These are phyloP conservation scores for Boloria euphrosyne DNA, from an alignment of 2,888 invertebrate species.

Conservation along the genomic window DNA sequence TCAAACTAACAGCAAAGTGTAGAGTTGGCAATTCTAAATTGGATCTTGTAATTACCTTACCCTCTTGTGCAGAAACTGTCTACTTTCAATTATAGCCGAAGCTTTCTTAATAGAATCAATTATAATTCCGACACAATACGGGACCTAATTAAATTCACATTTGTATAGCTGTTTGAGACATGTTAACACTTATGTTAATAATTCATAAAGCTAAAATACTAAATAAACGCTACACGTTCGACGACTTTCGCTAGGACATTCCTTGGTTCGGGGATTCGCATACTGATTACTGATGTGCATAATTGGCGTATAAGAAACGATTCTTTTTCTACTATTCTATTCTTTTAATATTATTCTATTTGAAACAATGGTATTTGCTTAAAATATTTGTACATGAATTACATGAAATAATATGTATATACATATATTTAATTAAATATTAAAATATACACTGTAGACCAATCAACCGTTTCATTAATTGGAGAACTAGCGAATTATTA, in stretches of 20 bases:
- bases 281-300: neutral
- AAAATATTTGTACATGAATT: neutral
- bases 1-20: slow-evolving; percentile 83
- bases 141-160: slow-evolving; percentile 32
- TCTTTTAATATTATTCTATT: neutral
- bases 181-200: slow-evolving; percentile 2
- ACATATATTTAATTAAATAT: neutral
- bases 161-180: slow-evolving; percentile 21
- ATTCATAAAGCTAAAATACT: slow-evolving; percentile 9
- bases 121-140: slow-evolving; percentile 74
- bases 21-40: slow-evolving; percentile 83
- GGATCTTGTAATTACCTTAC: slow-evolving; percentile 82
- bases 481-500: slow-evolving; percentile 19
- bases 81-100: slow-evolving; percentile 80
- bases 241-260: slow-evolving; percentile 24
- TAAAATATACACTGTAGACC: slow-evolving; percentile 6
- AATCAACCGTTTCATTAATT: slow-evolving; percentile 24
- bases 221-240: slow-evolving; percentile 20
- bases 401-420: too few species aligned
- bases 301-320: neutral
- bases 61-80: slow-evolving; percentile 78
- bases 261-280: slow-evolving; percentile 9
- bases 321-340: too few species aligned
- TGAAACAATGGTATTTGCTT: neutral
- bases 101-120: slow-evolving; percentile 79